These are phyloP conservation scores for Drosophila siamana DNA, from an alignment of 2,888 invertebrate genomes.

Conservation along the genomic window DNA sequence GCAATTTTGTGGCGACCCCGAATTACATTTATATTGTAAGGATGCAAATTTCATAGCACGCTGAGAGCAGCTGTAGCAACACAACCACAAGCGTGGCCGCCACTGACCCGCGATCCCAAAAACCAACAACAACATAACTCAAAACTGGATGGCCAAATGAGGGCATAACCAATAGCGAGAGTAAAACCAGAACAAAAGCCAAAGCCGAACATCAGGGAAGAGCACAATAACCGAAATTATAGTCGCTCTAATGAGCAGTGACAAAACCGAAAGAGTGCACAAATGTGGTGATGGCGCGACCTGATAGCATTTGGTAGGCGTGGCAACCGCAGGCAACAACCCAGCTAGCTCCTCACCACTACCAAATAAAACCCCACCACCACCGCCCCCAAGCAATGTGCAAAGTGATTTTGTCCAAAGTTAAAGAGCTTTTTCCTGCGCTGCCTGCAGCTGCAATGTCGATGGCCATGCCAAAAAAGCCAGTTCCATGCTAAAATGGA, in stretches of 20 bases:
- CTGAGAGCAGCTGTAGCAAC: slow-evolving; percentile 24
- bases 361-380: too few relatives aligned
- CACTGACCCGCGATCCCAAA: not conserved
- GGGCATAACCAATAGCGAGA: slow-evolving; percentile 23
- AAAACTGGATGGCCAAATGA: slow-evolving; percentile 1
- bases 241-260: slow-evolving; percentile 79
- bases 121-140: slow-evolving; percentile 4
- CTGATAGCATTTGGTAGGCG: slow-evolving; percentile 21
- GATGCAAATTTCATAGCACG: slow-evolving; percentile 57
- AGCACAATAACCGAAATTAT: slow-evolving; percentile 74
- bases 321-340: slow-evolving; percentile 31
- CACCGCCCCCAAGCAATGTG: slow-evolving; percentile 27
- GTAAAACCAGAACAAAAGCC: slow-evolving; percentile 32
- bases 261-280: slow-evolving; percentile 71
- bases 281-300: slow-evolving; percentile 48
- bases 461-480: not conserved
- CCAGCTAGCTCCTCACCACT: too few relatives aligned
- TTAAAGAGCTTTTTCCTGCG: slow-evolving; percentile 63
- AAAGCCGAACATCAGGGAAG: slow-evolving; percentile 51
- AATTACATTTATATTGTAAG: slow-evolving; percentile 61
- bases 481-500: slow-evolving; percentile 54
- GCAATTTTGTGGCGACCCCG: slow-evolving; percentile 55
- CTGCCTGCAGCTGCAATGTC: slow-evolving; percentile 33
- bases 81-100: slow-evolving; percentile 18
- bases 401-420: slow-evolving; percentile 75